phyloP scores from a whole-genome alignment of 2,113 vertebrate species.

The Cathartes aura region DNA sequence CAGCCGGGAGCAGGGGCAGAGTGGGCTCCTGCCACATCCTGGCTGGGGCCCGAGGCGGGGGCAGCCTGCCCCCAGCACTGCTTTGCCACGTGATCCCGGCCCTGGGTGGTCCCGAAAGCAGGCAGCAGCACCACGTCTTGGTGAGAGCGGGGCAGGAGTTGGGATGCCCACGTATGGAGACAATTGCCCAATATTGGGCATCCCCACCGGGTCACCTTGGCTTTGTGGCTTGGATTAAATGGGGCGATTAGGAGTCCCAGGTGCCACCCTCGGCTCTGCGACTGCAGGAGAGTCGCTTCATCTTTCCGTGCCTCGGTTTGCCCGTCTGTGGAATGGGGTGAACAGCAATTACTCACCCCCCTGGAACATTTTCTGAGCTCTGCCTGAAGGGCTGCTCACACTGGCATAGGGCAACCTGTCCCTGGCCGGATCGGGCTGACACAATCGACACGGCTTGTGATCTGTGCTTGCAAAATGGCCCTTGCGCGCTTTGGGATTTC shows the following conservation, averaged over 20 bases:
- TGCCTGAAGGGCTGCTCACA: background rate
- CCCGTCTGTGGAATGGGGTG: background rate
- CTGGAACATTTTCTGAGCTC: background rate
- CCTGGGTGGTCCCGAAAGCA: background rate
- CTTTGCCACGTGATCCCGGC: accelerated
- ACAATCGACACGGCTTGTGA: accelerated
- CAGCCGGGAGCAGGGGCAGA: background rate
- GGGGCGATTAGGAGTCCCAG: background rate
- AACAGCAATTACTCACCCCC: background rate
- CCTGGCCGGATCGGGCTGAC: background rate
- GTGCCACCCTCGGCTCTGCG: background rate
- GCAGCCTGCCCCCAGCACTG: background rate
- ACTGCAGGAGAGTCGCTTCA: background rate
- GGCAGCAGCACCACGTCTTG: accelerated
- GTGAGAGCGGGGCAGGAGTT: background rate
- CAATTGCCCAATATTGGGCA: background rate
- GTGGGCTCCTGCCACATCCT: accelerated
- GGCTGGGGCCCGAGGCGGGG: background rate
- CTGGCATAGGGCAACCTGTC: background rate
- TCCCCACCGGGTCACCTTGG: background rate
- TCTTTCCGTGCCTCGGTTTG: background rate
- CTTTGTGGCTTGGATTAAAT: background rate
- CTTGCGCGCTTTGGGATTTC: background rate
- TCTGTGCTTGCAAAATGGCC: background rate
- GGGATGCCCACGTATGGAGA: background rate